A percentile compares a stretch with the other conserved stretches of the same genome.
phyloP scores from a whole-genome alignment of 2,113 vertebrate genomes.

The Emydocephalus ijimae region DNA sequence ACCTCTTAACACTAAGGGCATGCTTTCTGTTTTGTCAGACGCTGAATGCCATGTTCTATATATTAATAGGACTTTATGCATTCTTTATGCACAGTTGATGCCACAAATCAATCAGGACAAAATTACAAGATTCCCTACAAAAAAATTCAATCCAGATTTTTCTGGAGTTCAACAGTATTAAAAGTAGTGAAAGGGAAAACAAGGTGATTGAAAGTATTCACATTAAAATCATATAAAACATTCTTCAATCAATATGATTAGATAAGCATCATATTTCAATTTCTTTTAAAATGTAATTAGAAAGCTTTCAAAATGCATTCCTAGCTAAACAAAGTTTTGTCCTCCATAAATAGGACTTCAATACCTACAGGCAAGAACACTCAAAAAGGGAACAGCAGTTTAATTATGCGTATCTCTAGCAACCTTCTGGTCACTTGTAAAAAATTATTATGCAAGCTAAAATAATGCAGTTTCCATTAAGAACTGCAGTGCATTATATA shows the following conservation, averaged over 20 bases:
- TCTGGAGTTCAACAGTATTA: not conserved
- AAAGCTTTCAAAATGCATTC: constrained; percentile 7
- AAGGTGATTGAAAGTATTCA: not conserved
- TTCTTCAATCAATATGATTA: constrained; percentile 15
- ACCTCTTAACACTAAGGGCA: not conserved
- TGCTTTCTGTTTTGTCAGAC: not conserved
- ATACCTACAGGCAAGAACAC: constrained; percentile 4
- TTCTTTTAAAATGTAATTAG: constrained; percentile 16
- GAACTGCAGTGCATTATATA: not conserved
- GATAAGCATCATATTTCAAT: not conserved
- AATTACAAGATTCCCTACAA: not conserved
- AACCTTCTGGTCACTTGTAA: constrained; percentile 4
- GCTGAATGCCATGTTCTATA: not conserved
- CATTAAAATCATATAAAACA: not conserved
- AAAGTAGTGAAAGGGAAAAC: not conserved
- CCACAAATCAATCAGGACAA: not conserved
- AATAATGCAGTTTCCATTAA: constrained; percentile 3
- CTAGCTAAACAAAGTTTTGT: constrained; percentile 2
- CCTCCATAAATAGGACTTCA: constrained; percentile 11
- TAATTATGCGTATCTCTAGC: constrained; percentile 8
- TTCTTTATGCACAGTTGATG: not conserved
- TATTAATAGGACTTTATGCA: not conserved
- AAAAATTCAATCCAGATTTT: not conserved
- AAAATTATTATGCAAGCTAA: constrained; percentile 3
- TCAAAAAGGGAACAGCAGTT: constrained; percentile 1